Conservation (phyloP, 2,888 invertebrate genomes). For the Drosophila planitibia region DNA sequence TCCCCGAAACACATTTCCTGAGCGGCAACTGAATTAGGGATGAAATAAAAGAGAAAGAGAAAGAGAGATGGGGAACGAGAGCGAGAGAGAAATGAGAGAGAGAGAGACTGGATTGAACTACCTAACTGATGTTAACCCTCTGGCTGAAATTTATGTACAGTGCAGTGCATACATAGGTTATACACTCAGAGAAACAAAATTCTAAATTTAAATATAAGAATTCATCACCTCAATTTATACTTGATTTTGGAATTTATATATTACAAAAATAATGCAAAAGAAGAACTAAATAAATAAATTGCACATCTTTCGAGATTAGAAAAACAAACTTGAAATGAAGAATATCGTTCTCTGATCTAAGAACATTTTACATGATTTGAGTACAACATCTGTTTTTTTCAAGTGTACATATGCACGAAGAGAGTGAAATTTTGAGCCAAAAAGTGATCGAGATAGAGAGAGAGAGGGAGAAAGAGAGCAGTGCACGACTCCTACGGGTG, state of each 20-base stretch:
- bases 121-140: conserved; percentile 10
- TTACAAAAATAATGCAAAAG: neutral
- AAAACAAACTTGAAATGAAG: neutral
- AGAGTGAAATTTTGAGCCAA: neutral
- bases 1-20: conserved; percentile 40
- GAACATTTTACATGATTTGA: neutral
- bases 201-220: neutral
- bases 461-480: neutral
- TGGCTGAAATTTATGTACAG: conserved; percentile 23
- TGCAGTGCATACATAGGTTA: conserved; percentile 16
- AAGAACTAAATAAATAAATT: neutral
- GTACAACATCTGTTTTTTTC: neutral
- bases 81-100: neutral
- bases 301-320: neutral
- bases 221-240: neutral
- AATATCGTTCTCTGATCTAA: neutral
- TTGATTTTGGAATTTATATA: neutral
- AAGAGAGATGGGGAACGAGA: conserved; percentile 2
- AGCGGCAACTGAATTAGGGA: conserved; percentile 1
- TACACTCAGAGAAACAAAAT: neutral
- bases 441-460: neutral
- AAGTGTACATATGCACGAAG: neutral
- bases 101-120: conserved; percentile 10
- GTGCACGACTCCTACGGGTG: neutral
- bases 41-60: conserved; percentile 3